Conservation (phyloP, 53 echinoderm and acorn worm genomes). For the Temnopleurus reevesii region DNA sequence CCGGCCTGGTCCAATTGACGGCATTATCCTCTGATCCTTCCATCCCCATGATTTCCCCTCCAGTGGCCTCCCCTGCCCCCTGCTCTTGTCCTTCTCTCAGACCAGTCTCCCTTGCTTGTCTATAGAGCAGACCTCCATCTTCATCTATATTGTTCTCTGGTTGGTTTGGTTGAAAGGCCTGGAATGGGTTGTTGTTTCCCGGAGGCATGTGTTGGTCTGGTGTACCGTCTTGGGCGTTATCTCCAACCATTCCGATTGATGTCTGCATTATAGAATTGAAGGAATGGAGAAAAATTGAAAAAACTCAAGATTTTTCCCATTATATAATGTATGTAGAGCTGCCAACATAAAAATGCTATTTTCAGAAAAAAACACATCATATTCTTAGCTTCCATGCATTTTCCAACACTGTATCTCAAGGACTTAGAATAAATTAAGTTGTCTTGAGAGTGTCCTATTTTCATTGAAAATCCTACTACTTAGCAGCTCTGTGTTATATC, state of each 20-base stretch:
- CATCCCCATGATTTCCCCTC: neutral
- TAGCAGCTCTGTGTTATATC: too few species aligned
- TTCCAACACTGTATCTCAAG: too few species aligned
- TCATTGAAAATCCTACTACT: too few species aligned
- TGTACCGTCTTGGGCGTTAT: neutral
- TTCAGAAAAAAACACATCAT: too few species aligned
- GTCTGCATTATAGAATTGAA: neutral
- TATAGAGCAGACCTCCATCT: constrained; percentile 25
- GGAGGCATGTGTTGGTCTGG: neutral
- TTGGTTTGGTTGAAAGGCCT: constrained; percentile 16
- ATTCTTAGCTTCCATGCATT: too few species aligned
- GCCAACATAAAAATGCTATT: too few species aligned
- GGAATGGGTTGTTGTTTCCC: neutral
- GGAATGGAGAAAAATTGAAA: neutral
- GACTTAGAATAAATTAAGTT: too few species aligned
- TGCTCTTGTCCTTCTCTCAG: neutral
- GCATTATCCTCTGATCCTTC: constrained; percentile 53
- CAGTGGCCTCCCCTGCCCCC: constrained; percentile 2
- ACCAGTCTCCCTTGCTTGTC: constrained; percentile 44
- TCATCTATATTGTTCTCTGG: neutral
- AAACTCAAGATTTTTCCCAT: too few species aligned
- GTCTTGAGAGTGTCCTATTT: too few species aligned
- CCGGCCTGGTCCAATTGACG: constrained; percentile 43
- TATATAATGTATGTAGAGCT: too few species aligned
- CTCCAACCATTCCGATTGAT: constrained; percentile 27